Evolutionary conservation across 2,113 vertebrate species (phyloP), one percentile per base, ranked within the genome.

Genomic region (Leptobrachium leishanense): DNA sequence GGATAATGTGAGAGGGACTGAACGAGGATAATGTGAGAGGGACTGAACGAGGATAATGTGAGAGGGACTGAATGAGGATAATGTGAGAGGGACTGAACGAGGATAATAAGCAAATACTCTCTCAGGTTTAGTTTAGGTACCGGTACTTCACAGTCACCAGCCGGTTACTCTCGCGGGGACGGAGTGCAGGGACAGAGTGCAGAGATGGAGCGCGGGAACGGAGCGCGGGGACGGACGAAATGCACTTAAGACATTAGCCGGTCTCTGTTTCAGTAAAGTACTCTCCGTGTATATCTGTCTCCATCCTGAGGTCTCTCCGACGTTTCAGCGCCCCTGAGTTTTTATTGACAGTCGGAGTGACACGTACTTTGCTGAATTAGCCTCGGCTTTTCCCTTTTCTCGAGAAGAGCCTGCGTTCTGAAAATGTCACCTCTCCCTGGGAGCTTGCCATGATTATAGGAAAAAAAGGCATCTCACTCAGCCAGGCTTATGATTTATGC

Each of bases 401-500:
- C 59, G 68, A 80, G 80, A 86, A 86, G 84, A 76, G 76, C 83
- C 76, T 81, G 82, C 31, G 63, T 11, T 81, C 74, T 88, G 84
- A 55, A 87, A 90, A 84, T 85, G 78, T 81, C 85, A 82, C 84
- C 88, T 85, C 85, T 84, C 89, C 83, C 63, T 72, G 80, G 5
- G 10, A 85, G 75, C 80, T 88, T 68, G 76, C 75, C 82, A 84
- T 87, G 87, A 92, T 89, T 88, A 87, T 90, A 90, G 88, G 85
- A 50, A 50, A 50, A 50, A 50, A 50, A 64, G 63, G 65, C 15
- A 87, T 88, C 85, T 88, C 90, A 87, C 86, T 87, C 87, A 84
- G 84, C 83, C 81, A 83, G 88, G 88, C 88, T 82, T 87, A 85
- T 85, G 87, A 90, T 90, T 91, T 89, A 84, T 85, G 76, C 82